Conservation (phyloP, 2,113 vertebrate species). For the Panurus biarmicus region DNA sequence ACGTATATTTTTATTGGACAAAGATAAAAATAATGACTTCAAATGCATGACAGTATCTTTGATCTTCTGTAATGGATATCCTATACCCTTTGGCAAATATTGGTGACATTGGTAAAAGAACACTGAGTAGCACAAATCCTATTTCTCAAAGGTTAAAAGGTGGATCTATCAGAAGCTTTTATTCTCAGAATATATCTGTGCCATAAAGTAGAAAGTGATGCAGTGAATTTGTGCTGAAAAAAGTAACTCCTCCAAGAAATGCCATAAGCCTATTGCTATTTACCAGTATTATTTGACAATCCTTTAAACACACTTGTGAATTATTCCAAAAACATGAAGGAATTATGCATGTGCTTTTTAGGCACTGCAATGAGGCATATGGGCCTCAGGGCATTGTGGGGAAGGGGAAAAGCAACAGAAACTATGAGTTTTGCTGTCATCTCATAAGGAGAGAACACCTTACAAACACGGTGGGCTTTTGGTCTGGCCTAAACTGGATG, state of each 20-base stretch:
- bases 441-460: neutral
- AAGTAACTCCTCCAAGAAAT: constrained; percentile 8
- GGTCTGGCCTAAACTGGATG: neutral
- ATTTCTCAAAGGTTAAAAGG: neutral
- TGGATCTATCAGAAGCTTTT: neutral
- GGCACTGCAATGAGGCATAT: neutral
- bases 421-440: neutral
- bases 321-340: neutral
- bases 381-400: neutral
- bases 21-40: neutral
- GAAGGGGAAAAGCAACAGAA: neutral
- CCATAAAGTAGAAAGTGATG: neutral
- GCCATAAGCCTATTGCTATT: constrained; percentile 1
- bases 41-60: neutral
- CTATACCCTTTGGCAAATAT: neutral
- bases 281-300: neutral
- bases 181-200: neutral
- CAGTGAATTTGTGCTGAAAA: constrained; percentile 30
- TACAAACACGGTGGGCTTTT: neutral
- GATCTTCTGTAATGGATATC: neutral
- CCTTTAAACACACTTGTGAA: constrained; percentile 10
- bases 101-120: neutral
- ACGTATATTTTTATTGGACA: neutral
- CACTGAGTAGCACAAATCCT: neutral
- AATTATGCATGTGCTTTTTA: neutral